Evolutionary conservation across 2,797 vertebrate species (phyloP).

Genomic region (Rhynchonycteris naso): DNA sequence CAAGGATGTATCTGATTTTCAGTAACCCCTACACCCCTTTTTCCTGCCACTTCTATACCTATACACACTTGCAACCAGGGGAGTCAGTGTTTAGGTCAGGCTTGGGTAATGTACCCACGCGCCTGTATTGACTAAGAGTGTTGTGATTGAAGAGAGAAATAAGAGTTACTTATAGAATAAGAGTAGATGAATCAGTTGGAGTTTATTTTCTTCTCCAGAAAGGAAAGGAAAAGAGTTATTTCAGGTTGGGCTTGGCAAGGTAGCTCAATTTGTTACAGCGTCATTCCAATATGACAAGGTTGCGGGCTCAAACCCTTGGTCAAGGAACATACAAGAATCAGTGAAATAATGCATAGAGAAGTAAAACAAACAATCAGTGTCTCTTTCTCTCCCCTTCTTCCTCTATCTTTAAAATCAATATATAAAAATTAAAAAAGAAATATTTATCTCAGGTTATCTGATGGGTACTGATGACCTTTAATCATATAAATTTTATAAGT

Average conservation of each 20-base stretch:
- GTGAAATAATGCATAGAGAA: too few species aligned
- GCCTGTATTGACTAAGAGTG: too few species aligned
- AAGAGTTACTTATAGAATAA: background rate
- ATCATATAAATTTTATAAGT: background rate
- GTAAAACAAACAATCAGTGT: too few species aligned
- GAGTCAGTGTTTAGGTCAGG: background rate
- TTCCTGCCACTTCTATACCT: background rate
- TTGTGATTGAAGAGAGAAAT: background rate
- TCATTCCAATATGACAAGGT: too few species aligned
- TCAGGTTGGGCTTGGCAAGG: background rate
- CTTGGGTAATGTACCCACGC: too few species aligned
- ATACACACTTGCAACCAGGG: background rate
- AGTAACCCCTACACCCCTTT: fast-evolving
- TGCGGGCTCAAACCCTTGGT: too few species aligned
- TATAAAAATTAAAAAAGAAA: too few species aligned
- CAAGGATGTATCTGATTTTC: background rate
- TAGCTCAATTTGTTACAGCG: too few species aligned
- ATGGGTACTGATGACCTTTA: background rate
- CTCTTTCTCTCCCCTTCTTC: too few species aligned
- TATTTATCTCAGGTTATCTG: background rate
- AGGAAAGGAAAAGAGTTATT: background rate
- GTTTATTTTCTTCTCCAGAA: background rate
- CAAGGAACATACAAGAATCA: too few species aligned
- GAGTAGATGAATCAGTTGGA: background rate
- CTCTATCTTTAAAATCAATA: too few species aligned